Evolutionary conservation across 2,888 invertebrate species (phyloP).

Genomic region (Nemotelus pantherinus): DNA sequence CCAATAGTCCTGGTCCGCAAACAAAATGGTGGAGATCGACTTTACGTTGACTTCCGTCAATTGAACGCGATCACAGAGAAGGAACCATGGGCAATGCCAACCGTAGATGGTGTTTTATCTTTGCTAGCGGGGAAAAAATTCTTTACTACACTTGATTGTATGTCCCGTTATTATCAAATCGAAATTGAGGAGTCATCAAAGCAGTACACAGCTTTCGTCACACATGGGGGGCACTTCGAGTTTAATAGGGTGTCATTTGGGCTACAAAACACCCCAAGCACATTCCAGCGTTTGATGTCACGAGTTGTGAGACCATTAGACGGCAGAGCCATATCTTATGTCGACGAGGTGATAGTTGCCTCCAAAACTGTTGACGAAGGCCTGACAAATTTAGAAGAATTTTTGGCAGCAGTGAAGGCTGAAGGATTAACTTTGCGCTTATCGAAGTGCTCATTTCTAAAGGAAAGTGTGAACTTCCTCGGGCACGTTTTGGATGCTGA

Average conservation of each 20-base stretch:
- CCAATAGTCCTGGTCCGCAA: background rate
- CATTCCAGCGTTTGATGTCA: no score
- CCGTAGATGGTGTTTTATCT: background rate
- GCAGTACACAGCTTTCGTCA: conserved; percentile 2
- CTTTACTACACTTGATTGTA: conserved; percentile 2
- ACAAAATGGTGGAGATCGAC: no score
- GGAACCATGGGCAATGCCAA: conserved; percentile 6
- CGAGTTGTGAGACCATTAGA: no score
- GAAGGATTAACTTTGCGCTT: no score
- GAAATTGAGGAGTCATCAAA: background rate
- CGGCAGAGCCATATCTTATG: background rate
- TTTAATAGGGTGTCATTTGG: background rate
- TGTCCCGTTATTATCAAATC: no score
- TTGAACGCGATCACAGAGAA: background rate
- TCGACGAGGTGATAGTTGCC: conserved; percentile 1
- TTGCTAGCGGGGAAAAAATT: background rate
- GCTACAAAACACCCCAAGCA: background rate
- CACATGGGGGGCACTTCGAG: background rate
- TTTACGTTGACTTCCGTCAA: no score
- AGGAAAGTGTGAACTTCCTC: background rate
- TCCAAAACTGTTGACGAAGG: background rate
- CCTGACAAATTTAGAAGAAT: no score
- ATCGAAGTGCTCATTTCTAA: background rate
- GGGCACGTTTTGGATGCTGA: background rate
- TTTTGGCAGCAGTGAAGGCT: no score